Conservation (phyloP, 92 coral and sea anemone species). For the Ricordea florida region DNA sequence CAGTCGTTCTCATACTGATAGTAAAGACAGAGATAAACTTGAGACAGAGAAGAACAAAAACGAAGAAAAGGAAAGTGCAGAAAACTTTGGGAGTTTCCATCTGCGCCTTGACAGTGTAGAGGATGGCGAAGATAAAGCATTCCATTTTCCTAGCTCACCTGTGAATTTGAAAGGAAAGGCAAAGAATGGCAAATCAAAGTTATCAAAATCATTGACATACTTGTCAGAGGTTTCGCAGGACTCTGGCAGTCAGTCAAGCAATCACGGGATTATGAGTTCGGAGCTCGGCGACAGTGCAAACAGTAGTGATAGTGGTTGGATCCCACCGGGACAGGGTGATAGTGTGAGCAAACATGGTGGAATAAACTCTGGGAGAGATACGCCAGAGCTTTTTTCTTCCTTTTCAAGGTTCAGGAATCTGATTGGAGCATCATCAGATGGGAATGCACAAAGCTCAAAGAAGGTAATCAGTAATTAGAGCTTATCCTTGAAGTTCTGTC, state of each 20-base stretch:
- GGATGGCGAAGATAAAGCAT: constrained; percentile 56
- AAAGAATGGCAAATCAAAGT: constrained; percentile 3
- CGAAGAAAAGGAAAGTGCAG: constrained; percentile 21
- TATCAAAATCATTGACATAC: background rate
- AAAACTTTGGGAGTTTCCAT: constrained; percentile 47
- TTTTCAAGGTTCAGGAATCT: constrained; percentile 51
- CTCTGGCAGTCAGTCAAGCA: constrained; percentile 59
- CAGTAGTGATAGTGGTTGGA: constrained; percentile 79
- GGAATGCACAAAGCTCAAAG: background rate
- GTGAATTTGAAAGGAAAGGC: constrained; percentile 27
- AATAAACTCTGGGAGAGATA: constrained; percentile 38
- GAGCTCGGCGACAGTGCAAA: constrained; percentile 60
- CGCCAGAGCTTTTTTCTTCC: constrained; percentile 66
- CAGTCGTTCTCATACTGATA: constrained; percentile 52
- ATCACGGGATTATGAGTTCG: constrained; percentile 44
- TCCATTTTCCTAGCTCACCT: constrained; percentile 26
- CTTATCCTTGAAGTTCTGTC: too few species aligned
- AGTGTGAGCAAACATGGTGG: constrained; percentile 11
- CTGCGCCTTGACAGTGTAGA: constrained; percentile 88
- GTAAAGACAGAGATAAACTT: constrained; percentile 15
- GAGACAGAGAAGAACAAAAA: background rate
- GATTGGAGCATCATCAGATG: constrained; percentile 7
- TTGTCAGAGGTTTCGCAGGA: constrained; percentile 62
- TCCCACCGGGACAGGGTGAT: constrained; percentile 77
- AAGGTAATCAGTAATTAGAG: constrained; percentile 19